Conservation (phyloP, 2,888 invertebrate genomes). For the Acleris holmiana region DNA sequence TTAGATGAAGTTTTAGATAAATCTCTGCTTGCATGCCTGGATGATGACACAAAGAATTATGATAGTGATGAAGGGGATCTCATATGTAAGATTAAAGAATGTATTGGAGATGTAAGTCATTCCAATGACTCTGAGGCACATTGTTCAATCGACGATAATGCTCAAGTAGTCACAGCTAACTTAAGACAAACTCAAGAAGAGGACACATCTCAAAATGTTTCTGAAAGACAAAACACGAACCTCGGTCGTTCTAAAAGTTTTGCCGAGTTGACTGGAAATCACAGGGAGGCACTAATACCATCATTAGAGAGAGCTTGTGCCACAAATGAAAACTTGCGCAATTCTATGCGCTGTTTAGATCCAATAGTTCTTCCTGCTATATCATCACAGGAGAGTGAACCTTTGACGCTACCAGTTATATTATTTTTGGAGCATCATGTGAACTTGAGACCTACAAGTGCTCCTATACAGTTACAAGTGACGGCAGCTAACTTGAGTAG, state of each 20-base stretch:
- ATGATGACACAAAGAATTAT: constrained; percentile 64
- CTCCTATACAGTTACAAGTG: constrained; percentile 77
- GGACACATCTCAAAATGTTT: constrained; percentile 50
- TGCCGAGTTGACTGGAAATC: constrained; percentile 63
- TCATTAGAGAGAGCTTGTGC: constrained; percentile 65
- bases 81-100: constrained; percentile 75
- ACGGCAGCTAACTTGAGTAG: constrained; percentile 75
- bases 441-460: constrained; percentile 76
- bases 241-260: constrained; percentile 74
- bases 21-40: constrained; percentile 75
- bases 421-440: constrained; percentile 77
- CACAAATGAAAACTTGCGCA: constrained; percentile 66
- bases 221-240: constrained; percentile 52
- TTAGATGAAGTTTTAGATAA: constrained; percentile 85
- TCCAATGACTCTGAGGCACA: constrained; percentile 59
- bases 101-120: constrained; percentile 58
- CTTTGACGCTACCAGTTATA: constrained; percentile 75
- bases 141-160: constrained; percentile 69
- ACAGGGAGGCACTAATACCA: constrained; percentile 56
- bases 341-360: constrained; percentile 76
- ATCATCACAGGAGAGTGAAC: constrained; percentile 63
- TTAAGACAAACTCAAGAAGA: constrained; percentile 55
- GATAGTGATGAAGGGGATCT: constrained; percentile 79
- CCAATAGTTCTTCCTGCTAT: constrained; percentile 75
- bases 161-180: constrained; percentile 65